Conservation (phyloP, 2,797 vertebrate species). For the Tapirus indicus region DNA sequence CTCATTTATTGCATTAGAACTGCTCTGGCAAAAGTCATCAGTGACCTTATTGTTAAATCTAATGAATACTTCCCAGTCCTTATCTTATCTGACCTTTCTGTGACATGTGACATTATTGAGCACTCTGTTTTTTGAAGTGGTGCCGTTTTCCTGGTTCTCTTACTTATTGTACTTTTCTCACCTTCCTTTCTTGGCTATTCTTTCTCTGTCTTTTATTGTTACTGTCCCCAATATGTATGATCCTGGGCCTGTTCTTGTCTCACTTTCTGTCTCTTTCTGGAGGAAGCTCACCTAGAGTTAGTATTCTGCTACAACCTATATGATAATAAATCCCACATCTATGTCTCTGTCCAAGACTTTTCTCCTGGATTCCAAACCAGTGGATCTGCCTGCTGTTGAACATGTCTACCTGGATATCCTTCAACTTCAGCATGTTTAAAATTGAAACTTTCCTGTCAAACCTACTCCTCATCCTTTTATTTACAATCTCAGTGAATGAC, state of each 20-base stretch:
- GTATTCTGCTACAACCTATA: background rate
- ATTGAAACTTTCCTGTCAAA: background rate
- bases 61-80: background rate
- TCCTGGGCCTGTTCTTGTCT: background rate
- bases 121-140: background rate
- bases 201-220: background rate
- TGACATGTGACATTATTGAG: background rate
- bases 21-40: background rate
- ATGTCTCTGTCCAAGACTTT: background rate
- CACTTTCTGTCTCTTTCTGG: background rate
- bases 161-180: background rate
- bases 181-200: background rate
- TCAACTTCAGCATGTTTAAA: background rate
- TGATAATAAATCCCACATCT: conserved; percentile 13
- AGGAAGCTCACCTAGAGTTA: background rate
- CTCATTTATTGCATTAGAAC: background rate
- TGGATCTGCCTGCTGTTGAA: background rate
- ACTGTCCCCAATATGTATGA: background rate
- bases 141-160: background rate
- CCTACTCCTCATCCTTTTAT: background rate
- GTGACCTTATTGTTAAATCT: background rate
- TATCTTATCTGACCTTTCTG: background rate
- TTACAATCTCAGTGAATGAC: background rate
- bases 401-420: background rate
- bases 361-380: background rate